Percentiles rank a stretch among this genome's conserved stretches.
These are phyloP conservation scores for Ardeotis arabs DNA, from an alignment of 2,113 vertebrate species.

Conservation along the genomic window DNA sequence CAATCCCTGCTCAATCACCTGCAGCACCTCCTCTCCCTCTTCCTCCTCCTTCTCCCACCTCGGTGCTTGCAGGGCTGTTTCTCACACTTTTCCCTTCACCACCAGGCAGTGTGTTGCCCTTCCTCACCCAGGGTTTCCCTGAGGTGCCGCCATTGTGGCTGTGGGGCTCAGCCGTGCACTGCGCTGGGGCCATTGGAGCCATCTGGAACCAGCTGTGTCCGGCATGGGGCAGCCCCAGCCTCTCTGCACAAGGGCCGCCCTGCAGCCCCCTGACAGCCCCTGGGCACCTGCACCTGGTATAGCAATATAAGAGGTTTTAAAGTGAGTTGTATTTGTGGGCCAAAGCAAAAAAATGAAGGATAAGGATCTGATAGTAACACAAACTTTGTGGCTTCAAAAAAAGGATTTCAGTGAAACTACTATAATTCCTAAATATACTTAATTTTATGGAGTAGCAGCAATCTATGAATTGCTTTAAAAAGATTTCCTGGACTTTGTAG, in stretches of 20 bases:
- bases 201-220: neutral
- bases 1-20: accelerated
- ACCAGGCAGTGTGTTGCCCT: no score
- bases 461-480: neutral
- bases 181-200: accelerated
- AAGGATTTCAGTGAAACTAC: neutral
- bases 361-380: neutral
- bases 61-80: accelerated
- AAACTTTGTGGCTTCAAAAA: neutral
- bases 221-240: accelerated
- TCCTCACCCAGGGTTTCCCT: no score
- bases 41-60: neutral
- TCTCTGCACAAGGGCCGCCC: accelerated
- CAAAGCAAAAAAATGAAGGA: neutral
- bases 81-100: neutral
- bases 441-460: neutral
- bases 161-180: neutral
- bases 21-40: no score
- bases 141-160: no score
- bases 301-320: neutral
- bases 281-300: accelerated
- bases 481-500: neutral
- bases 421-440: neutral
- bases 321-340: neutral
- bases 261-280: accelerated